phyloP scores from a whole-genome alignment of 2,888 invertebrate genomes.

The Thereva unica region DNA sequence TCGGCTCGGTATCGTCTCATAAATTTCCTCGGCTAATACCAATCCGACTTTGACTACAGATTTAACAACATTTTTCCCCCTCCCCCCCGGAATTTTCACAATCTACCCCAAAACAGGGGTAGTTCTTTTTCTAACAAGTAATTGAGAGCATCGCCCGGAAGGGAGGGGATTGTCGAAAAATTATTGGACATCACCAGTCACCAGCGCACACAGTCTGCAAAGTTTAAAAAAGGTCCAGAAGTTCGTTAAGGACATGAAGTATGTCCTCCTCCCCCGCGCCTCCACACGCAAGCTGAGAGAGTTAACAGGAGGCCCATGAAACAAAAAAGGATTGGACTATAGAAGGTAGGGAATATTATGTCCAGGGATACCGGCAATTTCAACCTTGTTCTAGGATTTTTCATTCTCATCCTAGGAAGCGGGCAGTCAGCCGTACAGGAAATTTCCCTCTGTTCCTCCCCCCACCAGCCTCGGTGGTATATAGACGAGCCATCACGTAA shows the following conservation, averaged over 20 bases:
- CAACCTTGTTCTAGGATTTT: constrained; percentile 29
- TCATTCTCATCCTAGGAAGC: constrained; percentile 14
- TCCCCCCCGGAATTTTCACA: constrained; percentile 8
- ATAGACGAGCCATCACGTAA: constrained; percentile 24
- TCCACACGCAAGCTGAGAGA: too few relatives aligned
- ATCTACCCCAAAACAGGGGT: too few relatives aligned
- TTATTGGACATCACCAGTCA: too few relatives aligned
- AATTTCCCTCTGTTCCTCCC: constrained; percentile 7
- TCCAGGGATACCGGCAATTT: constrained; percentile 20
- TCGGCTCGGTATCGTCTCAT: constrained; percentile 33
- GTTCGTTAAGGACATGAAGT: too few relatives aligned
- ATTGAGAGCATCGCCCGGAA: too few relatives aligned
- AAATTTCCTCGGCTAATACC: constrained; percentile 39
- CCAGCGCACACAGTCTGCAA: too few relatives aligned
- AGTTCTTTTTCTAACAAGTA: too few relatives aligned
- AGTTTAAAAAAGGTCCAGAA: too few relatives aligned
- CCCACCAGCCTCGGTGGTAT: constrained; percentile 1
- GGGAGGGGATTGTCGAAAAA: too few relatives aligned
- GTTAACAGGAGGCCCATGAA: too few relatives aligned
- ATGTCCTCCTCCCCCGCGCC: too few relatives aligned
- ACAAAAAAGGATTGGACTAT: neutral
- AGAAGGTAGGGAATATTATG: constrained; percentile 24
- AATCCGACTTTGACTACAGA: constrained; percentile 22
- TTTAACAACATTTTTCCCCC: constrained; percentile 13
- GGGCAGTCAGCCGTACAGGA: constrained; percentile 17